Conservation (phyloP, 2,797 vertebrate genomes). For the Poecilia gillii region DNA sequence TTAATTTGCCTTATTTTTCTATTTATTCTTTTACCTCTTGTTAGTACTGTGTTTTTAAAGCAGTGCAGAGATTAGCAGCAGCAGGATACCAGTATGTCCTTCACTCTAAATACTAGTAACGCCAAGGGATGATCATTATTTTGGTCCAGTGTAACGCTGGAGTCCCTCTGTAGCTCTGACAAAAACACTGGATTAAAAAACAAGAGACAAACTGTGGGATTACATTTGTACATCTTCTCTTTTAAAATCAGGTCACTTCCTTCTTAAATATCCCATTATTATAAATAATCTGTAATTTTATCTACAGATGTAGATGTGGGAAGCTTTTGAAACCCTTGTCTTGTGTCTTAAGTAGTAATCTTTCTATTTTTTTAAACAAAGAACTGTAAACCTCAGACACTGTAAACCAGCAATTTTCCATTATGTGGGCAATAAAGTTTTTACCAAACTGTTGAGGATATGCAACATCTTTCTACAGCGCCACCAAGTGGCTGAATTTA, state of each 20-base stretch:
- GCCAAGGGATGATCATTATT: background rate
- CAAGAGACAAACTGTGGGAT: constrained; percentile 1
- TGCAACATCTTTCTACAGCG: constrained; percentile 6
- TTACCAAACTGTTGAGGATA: background rate
- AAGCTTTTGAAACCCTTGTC: constrained; percentile 17
- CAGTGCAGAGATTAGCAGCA: constrained; percentile 6
- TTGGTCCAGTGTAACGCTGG: background rate
- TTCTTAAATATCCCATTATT: background rate
- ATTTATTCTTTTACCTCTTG: constrained; percentile 46
- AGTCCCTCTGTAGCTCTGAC: background rate
- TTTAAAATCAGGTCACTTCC: constrained; percentile 18
- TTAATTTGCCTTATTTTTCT: constrained; percentile 12
- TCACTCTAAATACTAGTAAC: background rate
- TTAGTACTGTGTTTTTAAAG: constrained; percentile 6
- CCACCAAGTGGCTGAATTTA: constrained; percentile 22
- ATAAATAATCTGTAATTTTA: constrained; percentile 21
- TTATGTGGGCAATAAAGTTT: background rate
- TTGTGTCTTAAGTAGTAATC: constrained; percentile 22
- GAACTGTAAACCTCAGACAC: background rate
- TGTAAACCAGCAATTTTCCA: background rate
- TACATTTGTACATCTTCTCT: background rate
- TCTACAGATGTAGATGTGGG: constrained; percentile 9
- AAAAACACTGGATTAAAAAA: constrained; percentile 15
- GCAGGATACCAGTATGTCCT: background rate
- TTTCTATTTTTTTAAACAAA: constrained; percentile 5